phyloP scores from a whole-genome alignment of 2,888 invertebrate species.

The Romanomermis culicivorax region DNA sequence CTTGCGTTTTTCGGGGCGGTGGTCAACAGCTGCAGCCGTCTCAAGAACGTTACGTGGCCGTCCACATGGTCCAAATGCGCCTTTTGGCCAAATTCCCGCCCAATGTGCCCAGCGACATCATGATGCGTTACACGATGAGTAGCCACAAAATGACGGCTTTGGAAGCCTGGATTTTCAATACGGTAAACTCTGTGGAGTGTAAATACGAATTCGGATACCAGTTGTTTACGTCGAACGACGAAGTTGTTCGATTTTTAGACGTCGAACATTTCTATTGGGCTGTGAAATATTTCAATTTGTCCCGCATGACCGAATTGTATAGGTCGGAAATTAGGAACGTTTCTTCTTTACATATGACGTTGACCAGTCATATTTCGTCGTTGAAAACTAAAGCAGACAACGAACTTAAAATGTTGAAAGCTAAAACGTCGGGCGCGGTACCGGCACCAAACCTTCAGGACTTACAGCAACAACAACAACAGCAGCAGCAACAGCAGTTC shows the following conservation, averaged over 20 bases:
- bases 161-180: conserved; percentile 21
- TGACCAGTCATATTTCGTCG: conserved; percentile 9
- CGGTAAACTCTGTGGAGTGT: conserved; percentile 17
- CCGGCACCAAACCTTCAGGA: neutral
- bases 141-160: conserved; percentile 18
- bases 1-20: conserved; percentile 7
- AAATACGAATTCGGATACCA: conserved; percentile 22
- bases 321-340: conserved; percentile 13
- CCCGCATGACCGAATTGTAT: conserved; percentile 14
- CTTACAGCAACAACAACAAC: neutral
- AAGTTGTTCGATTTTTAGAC: conserved; percentile 16
- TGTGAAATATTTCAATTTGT: conserved; percentile 18
- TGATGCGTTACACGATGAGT: conserved; percentile 16
- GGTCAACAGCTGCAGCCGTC: too few relatives aligned
- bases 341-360: conserved; percentile 8
- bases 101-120: conserved; percentile 16
- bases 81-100: conserved; percentile 20
- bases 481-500: neutral
- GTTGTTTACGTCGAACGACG: conserved; percentile 18
- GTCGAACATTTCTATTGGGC: conserved; percentile 22
- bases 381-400: conserved; percentile 6
- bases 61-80: conserved; percentile 21
- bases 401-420: conserved; percentile 11
- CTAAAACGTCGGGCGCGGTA: neutral
- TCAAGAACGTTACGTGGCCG: conserved; percentile 14